These are phyloP conservation scores for Eucidaris tribuloides DNA, from an alignment of 35 echinoderm and acorn worm species.

Conservation along the genomic window DNA sequence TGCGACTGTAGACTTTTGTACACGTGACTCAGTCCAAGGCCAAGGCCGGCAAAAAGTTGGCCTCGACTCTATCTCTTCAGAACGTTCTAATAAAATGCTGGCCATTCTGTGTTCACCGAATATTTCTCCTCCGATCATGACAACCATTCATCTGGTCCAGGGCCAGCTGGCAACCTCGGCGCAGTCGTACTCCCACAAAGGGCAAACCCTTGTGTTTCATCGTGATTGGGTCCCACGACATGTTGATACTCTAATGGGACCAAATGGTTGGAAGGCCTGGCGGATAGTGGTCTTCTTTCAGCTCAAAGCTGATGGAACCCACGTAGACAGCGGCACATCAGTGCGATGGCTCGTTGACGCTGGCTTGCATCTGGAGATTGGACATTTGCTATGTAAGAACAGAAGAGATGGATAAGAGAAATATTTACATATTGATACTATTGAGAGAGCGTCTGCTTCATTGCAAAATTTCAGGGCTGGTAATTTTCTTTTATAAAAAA, in stretches of 20 bases:
- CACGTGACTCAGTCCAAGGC: too few species aligned
- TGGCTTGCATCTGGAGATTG: slow-evolving; percentile 81
- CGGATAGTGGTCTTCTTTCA: slow-evolving; percentile 85
- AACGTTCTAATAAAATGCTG: too few species aligned
- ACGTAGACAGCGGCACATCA: slow-evolving; percentile 94
- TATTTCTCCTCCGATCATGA: slow-evolving; percentile 88
- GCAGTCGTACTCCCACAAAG: slow-evolving; percentile 85
- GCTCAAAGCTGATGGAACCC: slow-evolving; percentile 90
- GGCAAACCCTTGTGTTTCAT: slow-evolving; percentile 98
- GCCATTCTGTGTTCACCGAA: slow-evolving; percentile 89
- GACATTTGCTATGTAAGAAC: slow-evolving; percentile 77
- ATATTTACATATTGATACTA: too few species aligned
- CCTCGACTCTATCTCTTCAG: too few species aligned
- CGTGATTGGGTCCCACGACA: slow-evolving; percentile 95
- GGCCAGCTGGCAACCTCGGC: slow-evolving; percentile 77
- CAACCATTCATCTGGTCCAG: slow-evolving; percentile 96
- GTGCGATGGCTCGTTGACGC: slow-evolving; percentile 75
- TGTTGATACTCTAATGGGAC: slow-evolving; percentile 94
- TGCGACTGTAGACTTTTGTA: too few species aligned
- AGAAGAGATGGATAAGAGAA: background rate
- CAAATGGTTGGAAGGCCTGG: slow-evolving; percentile 87
- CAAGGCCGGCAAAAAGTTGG: too few species aligned
- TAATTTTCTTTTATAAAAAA: too few species aligned
- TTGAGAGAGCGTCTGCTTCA: too few species aligned
- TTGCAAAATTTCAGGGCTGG: too few species aligned